Evolutionary conservation across 2,113 vertebrate species (phyloP).

Genomic region (Tychaedon coryphoeus): DNA sequence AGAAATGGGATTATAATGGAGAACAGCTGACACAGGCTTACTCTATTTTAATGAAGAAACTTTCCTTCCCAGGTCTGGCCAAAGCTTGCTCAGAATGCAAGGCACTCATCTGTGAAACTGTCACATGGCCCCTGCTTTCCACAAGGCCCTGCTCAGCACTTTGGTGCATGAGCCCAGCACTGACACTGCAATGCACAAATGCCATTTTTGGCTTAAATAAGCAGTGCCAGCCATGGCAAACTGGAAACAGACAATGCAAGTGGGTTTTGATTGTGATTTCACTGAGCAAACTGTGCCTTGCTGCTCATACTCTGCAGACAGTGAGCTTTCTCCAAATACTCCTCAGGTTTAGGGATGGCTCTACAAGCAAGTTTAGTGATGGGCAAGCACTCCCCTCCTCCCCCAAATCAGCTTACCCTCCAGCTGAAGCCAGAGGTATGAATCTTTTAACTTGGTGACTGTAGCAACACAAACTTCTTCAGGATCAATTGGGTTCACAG

Average conservation of each 20-base stretch:
- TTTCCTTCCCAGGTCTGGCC: not conserved
- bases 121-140: not conserved
- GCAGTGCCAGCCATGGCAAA: not conserved
- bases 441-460: conserved; percentile 86
- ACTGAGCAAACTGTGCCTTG: not conserved
- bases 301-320: not conserved
- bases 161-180: not conserved
- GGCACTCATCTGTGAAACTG: not conserved
- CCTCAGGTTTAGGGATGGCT: not conserved
- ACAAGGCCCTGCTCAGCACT: not conserved
- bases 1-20: not conserved
- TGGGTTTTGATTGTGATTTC: not conserved
- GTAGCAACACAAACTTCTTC: conserved; percentile 93
- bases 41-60: not conserved
- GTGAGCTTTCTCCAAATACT: not conserved
- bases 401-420: conserved; percentile 77
- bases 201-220: not conserved
- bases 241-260: not conserved
- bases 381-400: not conserved
- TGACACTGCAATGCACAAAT: not conserved
- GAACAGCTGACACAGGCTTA: not conserved
- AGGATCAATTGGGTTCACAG: conserved; percentile 88
- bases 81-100: not conserved
- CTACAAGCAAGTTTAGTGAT: not conserved
- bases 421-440: conserved; percentile 91